phyloP scores from a whole-genome alignment of 2,113 vertebrate genomes.

The Meleagris gallopavo region DNA sequence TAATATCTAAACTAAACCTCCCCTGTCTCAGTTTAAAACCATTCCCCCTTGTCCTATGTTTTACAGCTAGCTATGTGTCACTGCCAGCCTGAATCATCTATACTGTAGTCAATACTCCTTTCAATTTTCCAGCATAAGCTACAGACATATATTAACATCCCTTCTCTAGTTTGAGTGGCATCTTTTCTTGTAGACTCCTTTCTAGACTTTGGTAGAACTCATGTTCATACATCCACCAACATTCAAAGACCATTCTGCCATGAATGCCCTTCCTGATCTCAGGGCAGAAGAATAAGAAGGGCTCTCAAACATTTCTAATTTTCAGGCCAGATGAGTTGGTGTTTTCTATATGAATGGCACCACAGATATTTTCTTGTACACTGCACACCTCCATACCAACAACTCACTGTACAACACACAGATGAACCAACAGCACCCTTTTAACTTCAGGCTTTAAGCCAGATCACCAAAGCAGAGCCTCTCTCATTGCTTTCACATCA shows the following conservation, averaged over 20 bases:
- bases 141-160: background rate
- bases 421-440: background rate
- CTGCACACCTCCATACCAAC: background rate
- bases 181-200: background rate
- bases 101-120: background rate
- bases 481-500: background rate
- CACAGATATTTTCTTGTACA: background rate
- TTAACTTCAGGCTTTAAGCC: background rate
- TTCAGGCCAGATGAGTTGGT: background rate
- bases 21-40: too few species aligned
- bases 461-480: background rate
- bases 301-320: background rate
- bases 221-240: background rate
- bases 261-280: background rate
- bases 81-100: background rate
- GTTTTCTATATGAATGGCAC: background rate
- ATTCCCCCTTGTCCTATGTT: background rate
- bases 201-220: background rate
- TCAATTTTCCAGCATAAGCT: background rate
- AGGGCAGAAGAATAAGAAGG: background rate
- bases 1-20: too few species aligned
- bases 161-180: background rate
- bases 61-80: background rate
- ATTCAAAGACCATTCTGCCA: background rate
- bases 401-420: background rate